Percentiles rank a stretch among this genome's conserved stretches.
phyloP scores from a whole-genome alignment of 2,797 vertebrate genomes.

The Danio tinwini region DNA sequence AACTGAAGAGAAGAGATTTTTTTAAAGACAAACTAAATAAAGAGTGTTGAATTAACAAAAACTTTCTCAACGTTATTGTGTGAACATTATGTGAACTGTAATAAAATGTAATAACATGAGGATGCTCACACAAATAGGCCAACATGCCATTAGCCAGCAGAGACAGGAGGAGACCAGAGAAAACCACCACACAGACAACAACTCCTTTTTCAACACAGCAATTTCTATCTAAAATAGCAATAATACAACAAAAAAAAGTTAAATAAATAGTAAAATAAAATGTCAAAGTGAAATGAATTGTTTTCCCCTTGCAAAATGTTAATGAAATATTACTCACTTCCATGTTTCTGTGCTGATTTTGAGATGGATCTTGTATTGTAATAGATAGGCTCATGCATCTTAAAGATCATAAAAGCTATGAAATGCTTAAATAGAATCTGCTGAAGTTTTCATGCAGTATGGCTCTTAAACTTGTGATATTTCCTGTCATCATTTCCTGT shows the following conservation, averaged over 20 bases:
- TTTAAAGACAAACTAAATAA: neutral
- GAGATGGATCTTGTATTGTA: neutral
- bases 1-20: neutral
- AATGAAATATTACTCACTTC: neutral
- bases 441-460: too few species aligned
- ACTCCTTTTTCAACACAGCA: neutral
- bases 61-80: neutral
- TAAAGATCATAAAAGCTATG: neutral
- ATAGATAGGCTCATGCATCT: neutral
- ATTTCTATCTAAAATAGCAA: neutral
- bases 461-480: neutral
- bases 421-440: neutral
- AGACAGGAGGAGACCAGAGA: slow-evolving; percentile 31
- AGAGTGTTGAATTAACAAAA: neutral
- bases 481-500: slow-evolving; percentile 37
- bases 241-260: neutral
- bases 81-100: neutral
- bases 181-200: neutral
- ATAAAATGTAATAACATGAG: neutral
- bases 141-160: slow-evolving; percentile 31
- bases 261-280: neutral
- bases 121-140: slow-evolving; percentile 43
- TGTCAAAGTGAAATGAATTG: neutral
- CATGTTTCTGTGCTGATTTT: neutral
- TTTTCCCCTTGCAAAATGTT: neutral